These are phyloP conservation scores for Drosophila bunnanda DNA, from an alignment of 2,888 invertebrate species.

Conservation along the genomic window DNA sequence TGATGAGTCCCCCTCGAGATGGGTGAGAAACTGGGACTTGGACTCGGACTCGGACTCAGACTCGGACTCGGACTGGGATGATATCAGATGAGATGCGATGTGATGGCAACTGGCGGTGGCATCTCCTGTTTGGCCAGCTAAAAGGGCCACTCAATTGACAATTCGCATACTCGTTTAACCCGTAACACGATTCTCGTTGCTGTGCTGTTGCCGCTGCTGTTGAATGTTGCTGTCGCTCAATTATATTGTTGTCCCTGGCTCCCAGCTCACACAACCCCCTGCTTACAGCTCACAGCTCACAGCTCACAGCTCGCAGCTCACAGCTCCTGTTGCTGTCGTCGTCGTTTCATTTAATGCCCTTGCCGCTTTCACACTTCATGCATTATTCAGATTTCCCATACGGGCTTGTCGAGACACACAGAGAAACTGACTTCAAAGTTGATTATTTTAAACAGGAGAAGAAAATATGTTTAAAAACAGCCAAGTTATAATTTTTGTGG, in stretches of 20 bases:
- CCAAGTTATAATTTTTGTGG: too few species aligned
- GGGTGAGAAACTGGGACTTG: constrained; percentile 9
- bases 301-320: constrained; percentile 24
- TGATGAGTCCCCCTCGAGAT: constrained; percentile 52
- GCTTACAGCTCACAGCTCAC: constrained; percentile 24
- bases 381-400: constrained; percentile 79
- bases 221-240: constrained; percentile 67
- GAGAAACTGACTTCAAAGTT: constrained; percentile 1
- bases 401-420: constrained; percentile 33
- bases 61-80: not conserved
- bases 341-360: constrained; percentile 71
- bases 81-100: constrained; percentile 14
- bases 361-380: constrained; percentile 79
- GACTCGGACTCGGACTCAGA: constrained; percentile 8
- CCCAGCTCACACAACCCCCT: constrained; percentile 24
- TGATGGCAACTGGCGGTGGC: constrained; percentile 13
- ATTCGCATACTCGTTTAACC: constrained; percentile 76
- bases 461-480: too few species aligned
- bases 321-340: constrained; percentile 34
- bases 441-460: not conserved
- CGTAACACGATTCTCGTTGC: constrained; percentile 60
- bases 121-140: constrained; percentile 50
- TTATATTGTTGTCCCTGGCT: constrained; percentile 72
- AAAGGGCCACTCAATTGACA: constrained; percentile 73
- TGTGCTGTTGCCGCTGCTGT: constrained; percentile 32